A percentile compares a stretch with the other conserved stretches of the same genome.
Conservation (phyloP, 2,113 vertebrate species). For the Hyla sarda region DNA sequence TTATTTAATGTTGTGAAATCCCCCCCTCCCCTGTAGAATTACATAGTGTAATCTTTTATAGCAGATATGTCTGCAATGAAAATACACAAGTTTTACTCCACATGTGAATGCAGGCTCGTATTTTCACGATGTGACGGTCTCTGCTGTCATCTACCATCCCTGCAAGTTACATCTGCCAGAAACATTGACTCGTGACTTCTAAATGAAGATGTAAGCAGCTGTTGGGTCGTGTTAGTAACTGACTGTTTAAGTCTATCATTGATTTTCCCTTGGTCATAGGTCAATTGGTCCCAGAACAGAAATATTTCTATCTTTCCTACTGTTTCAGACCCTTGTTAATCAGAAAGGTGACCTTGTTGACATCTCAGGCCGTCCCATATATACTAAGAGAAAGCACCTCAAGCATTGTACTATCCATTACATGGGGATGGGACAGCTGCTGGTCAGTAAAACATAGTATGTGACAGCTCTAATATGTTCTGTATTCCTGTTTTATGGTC, state of each 20-base stretch:
- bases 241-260: neutral
- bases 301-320: constrained; percentile 3
- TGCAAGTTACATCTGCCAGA: neutral
- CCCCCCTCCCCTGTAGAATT: too few relatives aligned
- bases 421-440: constrained; percentile 29
- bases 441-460: neutral
- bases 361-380: constrained; percentile 17
- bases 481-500: constrained; percentile 25
- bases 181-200: neutral
- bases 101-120: neutral
- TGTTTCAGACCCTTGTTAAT: constrained; percentile 19
- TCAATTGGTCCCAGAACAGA: constrained; percentile 40
- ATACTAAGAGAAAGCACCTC: constrained; percentile 33
- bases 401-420: constrained; percentile 36
- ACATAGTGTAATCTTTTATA: too few relatives aligned
- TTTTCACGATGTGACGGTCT: too few relatives aligned
- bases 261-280: constrained; percentile 19
- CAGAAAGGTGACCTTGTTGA: constrained; percentile 37
- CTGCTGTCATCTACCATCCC: neutral
- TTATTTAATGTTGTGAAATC: too few relatives aligned
- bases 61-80: too few relatives aligned
- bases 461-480: constrained; percentile 38
- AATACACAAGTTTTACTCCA: neutral
- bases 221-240: neutral
- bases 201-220: constrained; percentile 3